Base-by-base conservation (phyloP, 2,888 invertebrate species). In the Drosophila hamatofila region DNA sequence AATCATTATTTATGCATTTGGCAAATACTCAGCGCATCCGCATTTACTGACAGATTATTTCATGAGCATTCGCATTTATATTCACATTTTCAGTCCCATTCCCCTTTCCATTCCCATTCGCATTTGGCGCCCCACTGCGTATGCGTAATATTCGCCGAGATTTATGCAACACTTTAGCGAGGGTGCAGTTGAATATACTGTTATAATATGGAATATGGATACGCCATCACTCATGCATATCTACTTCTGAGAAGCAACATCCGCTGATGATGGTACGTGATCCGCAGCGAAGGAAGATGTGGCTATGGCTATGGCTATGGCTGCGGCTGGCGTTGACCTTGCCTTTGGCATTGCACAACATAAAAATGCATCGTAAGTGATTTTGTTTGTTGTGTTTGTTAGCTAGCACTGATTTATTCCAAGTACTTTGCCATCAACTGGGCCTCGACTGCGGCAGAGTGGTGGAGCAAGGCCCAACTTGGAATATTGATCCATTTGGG, bases 401-500 rank as follows among this genome's bases (percentile, higher is more conserved):
- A 42, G 27, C 44, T 21, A 23, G 23, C 35, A 35, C 52, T 76
- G 76, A 89, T 89, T 83, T 83, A 73, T 87, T 88, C 85, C 52
- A 72, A 80, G 73, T 80, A 66, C 64, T 77, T 82, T 60, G 61
- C 65, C 58, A 56, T 57, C 57, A 62, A 56, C 55, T 62, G 65
- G 56, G 61, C 30, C 61, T 55, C 35, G 60, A 39, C 60, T 21
- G 39, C 61, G 25, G 48, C 61, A 46, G 48, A 35, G 52, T 46
- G 48, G 37, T 25, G 42, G 23, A 49, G 33, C 37, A 60, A 76
- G 51, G 35, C 33, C 51, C 37, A 37, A 33, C 52, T 75, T 88
- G 77, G 85, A 80, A 85, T 89, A 86, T 86, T 89, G 86, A 86
- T 89, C 81, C 81, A 70, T 72, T 77, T 69, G 73, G 58, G 72